These are phyloP conservation scores for Apocheima hispidaria DNA, from an alignment of 2,888 invertebrate genomes.

Conservation along the genomic window DNA sequence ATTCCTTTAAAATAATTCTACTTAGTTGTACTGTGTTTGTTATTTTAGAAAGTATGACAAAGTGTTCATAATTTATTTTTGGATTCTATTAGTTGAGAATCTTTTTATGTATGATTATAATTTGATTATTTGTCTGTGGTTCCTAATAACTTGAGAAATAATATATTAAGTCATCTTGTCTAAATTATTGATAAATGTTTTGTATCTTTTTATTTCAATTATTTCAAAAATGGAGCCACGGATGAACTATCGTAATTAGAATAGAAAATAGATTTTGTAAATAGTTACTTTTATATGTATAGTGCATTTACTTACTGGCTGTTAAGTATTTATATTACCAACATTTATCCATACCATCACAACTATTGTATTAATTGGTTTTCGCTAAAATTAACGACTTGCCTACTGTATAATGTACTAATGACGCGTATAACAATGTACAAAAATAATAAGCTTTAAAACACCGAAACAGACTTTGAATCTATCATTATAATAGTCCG, in stretches of 20 bases:
- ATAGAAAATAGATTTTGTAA: constrained; percentile 59
- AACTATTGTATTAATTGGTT: constrained; percentile 54
- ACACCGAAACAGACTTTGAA: constrained; percentile 56
- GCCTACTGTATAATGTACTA: constrained; percentile 60
- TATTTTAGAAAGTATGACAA: constrained; percentile 58
- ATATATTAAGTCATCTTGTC: not conserved
- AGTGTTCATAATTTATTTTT: constrained; percentile 75
- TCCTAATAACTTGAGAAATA: not conserved
- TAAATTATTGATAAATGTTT: not conserved
- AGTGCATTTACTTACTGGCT: constrained; percentile 82
- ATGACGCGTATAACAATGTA: constrained; percentile 80
- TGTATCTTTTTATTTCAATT: not conserved
- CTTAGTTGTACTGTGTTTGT: constrained; percentile 56
- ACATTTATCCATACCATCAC: constrained; percentile 64
- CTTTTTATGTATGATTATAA: constrained; percentile 49
- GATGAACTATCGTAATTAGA: constrained; percentile 30
- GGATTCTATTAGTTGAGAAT: constrained; percentile 57
- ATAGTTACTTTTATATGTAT: constrained; percentile 76
- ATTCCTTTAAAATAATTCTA: constrained; percentile 63
- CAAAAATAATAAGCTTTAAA: constrained; percentile 85
- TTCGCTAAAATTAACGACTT: constrained; percentile 59
- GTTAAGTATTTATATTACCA: constrained; percentile 72
- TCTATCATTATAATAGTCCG: no score
- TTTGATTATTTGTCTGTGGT: constrained; percentile 22
- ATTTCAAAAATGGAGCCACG: constrained; percentile 4